Percentiles rank a stretch among this genome's conserved stretches.
Conservation (phyloP, 2,797 vertebrate genomes). For the Artibeus lituratus region DNA sequence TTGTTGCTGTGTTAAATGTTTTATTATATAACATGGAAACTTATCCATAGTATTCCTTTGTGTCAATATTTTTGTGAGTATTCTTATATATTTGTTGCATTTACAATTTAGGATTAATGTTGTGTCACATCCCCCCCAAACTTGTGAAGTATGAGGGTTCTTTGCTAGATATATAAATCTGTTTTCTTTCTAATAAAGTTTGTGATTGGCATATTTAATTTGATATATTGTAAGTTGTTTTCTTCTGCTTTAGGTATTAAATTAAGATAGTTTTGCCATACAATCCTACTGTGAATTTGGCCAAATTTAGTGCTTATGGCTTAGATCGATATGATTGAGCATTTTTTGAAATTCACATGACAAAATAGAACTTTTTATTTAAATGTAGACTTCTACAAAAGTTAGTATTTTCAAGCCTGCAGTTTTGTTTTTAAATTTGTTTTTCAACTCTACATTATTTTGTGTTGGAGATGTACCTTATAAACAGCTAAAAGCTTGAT, state of each 20-base stretch:
- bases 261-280: background rate
- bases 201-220: background rate
- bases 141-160: background rate
- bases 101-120: constrained; percentile 20
- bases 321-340: background rate
- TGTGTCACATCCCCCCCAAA: background rate
- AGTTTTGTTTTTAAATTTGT: background rate
- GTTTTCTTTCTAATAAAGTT: background rate
- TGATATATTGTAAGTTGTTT: background rate
- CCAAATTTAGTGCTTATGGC: background rate
- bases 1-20: background rate
- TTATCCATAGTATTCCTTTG: background rate
- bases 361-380: background rate
- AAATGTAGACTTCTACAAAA: background rate
- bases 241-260: background rate
- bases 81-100: background rate
- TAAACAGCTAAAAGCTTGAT: background rate
- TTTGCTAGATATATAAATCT: background rate
- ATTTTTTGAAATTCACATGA: background rate
- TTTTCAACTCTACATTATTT: background rate
- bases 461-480: background rate
- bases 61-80: background rate
- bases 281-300: background rate
- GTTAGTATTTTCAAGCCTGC: background rate
- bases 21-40: background rate